A percentile compares a stretch with the other conserved stretches of the same genome.
Evolutionary conservation across 2,797 vertebrate genomes (phyloP).

Genomic region (Synanceia verrucosa): DNA sequence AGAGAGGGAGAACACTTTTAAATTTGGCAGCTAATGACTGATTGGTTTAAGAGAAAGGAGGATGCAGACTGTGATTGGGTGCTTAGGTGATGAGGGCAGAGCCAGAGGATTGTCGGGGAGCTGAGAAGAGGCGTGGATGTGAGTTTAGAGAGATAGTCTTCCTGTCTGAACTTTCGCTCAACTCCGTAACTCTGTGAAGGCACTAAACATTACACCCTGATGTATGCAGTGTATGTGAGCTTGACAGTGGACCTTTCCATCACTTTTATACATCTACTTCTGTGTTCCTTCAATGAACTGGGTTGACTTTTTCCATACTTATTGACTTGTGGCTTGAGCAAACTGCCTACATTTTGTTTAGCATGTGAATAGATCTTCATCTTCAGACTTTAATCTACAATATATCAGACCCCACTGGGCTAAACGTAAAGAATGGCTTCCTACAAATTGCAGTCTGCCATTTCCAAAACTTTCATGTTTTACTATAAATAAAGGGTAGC

Average conservation of each 20-base stretch:
- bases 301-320: not conserved
- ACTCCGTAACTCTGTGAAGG: slow-evolving; percentile 14
- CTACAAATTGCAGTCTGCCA: slow-evolving; percentile 27
- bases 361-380: slow-evolving; percentile 56
- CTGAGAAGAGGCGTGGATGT: no score
- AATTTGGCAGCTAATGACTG: no score
- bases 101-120: no score
- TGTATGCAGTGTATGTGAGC: not conserved
- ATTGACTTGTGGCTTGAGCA: slow-evolving; percentile 61
- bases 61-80: no score
- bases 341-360: slow-evolving; percentile 40
- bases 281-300: not conserved
- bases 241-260: slow-evolving; percentile 31
- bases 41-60: no score
- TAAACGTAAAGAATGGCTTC: slow-evolving; percentile 43
- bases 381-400: slow-evolving; percentile 39
- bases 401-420: slow-evolving; percentile 9
- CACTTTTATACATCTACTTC: slow-evolving; percentile 7
- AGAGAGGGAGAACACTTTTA: no score
- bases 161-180: no score
- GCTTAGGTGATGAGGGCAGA: no score
- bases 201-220: slow-evolving; percentile 4
- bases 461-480: slow-evolving; percentile 54
- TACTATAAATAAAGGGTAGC: slow-evolving; percentile 47
- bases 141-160: no score